Percentiles rank a stretch among this genome's conserved stretches.
Conservation (phyloP, 64 coral and sea anemone species). For the Montipora capricornis region DNA sequence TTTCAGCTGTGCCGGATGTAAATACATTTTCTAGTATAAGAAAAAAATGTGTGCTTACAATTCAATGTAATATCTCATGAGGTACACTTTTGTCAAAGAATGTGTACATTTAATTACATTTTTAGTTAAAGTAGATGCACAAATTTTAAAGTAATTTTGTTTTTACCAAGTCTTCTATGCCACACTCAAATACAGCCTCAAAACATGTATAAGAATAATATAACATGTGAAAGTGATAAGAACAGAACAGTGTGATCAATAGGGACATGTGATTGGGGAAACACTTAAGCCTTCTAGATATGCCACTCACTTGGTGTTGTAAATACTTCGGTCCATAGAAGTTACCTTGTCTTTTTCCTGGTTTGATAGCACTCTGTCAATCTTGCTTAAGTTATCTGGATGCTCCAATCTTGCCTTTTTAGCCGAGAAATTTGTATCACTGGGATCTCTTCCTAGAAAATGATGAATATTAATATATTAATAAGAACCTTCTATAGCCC, state of each 20-base stretch:
- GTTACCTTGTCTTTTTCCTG: slow-evolving; percentile 27
- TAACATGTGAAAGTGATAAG: not conserved
- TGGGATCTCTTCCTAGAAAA: slow-evolving; percentile 33
- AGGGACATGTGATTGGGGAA: not conserved
- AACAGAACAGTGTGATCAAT: not conserved
- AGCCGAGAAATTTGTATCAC: not conserved
- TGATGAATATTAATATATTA: not conserved
- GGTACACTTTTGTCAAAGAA: not conserved
- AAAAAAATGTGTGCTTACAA: not conserved
- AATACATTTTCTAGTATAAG: not conserved
- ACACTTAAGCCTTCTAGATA: not conserved
- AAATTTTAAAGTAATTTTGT: slow-evolving; percentile 11
- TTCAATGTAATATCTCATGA: not conserved
- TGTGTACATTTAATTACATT: not conserved
- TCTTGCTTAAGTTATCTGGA: not conserved
- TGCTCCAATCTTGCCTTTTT: slow-evolving; percentile 25
- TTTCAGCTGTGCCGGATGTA: too few species aligned
- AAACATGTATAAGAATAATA: not conserved
- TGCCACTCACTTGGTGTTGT: slow-evolving; percentile 50
- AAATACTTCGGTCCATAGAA: not conserved
- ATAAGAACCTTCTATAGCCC: not conserved
- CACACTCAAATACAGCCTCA: not conserved
- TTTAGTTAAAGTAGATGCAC: not conserved
- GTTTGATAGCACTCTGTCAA: slow-evolving; percentile 35
- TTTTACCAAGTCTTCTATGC: not conserved